Base-by-base conservation (phyloP, 2,113 vertebrate genomes). In the Aldabrachelys gigantea region DNA sequence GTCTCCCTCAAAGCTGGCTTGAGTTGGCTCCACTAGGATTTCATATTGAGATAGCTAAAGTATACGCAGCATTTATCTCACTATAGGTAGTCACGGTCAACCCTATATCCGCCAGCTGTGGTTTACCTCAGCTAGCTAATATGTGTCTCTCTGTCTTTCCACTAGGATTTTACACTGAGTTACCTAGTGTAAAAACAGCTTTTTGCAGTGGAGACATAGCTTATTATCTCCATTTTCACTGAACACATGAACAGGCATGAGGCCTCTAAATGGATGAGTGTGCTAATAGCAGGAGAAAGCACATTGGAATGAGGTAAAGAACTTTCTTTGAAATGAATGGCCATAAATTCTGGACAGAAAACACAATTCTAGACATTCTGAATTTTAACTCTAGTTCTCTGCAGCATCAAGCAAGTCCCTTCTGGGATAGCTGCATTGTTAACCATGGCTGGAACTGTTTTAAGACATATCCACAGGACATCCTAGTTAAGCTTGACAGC, bases 401-500 rank as follows among this genome's bases (percentile, higher is more conserved):
- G 56, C 2, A 91, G 83, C 14, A 16, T 50, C 41, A 2, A 1
- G 0, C 0, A 13, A 82, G 41, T 35, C 80, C 56, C 90, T 85
- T 62, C 19, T 79, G 78, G 29, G 89, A 84, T 0, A 4, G 53
- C 54, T 89, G 47, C 69, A 38, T 10, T 17, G 21, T 95, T 90
- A 92, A 92, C 22, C 82, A 19, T 7, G 44, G 89, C 80, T 95
- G 57, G 92, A 92, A 86, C 81, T 93, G 95, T 94, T 96, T 96
- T 49, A 81, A 95, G 93, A 82, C 83, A 82, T 95, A 96, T 97
- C 95, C 96, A 94, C 57, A 85, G 92, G 89, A 72, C 89, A 95
- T 29, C 91, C 95, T 97, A 90, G 89, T 89, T 89, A 91, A 95
- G 44, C 87, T 35, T 95, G 96, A 92, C 96, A 98, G 96, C 94